phyloP scores from a whole-genome alignment of 1,140 invertebrate species.

The Atta colombica region DNA sequence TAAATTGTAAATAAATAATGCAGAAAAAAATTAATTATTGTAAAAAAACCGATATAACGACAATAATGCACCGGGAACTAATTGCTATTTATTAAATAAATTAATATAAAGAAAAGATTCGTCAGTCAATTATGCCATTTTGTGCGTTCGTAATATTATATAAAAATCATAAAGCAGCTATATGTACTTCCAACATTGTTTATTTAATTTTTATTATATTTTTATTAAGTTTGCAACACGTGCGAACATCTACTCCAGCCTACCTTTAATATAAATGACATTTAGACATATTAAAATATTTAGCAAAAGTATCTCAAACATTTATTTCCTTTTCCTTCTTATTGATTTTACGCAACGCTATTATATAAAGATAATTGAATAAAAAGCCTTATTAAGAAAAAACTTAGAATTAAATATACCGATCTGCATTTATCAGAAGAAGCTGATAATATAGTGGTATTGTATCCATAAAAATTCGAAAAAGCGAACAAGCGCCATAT shows the following conservation, averaged over 20 bases:
- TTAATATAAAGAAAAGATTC: not conserved
- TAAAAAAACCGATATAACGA: not conserved
- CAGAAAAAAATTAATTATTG: not conserved
- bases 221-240: not conserved
- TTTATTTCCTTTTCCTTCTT: not conserved
- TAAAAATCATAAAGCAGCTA: not conserved
- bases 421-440: constrained; percentile 18
- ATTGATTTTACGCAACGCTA: not conserved
- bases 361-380: not conserved
- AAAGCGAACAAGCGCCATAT: not conserved
- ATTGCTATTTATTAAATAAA: not conserved
- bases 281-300: not conserved
- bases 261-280: not conserved
- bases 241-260: not conserved
- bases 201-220: not conserved
- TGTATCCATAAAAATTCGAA: constrained; percentile 36
- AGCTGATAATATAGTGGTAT: not conserved
- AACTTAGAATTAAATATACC: not conserved
- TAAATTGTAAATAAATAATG: not conserved
- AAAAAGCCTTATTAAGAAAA: not conserved
- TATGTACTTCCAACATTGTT: not conserved
- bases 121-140: not conserved
- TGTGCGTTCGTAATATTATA: not conserved
- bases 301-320: not conserved
- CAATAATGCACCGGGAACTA: not conserved